A percentile compares a stretch with the other conserved stretches of the same genome.
These are phyloP conservation scores for Cataglyphis albicans DNA, from an alignment of 2,888 invertebrate genomes.

Conservation along the genomic window DNA sequence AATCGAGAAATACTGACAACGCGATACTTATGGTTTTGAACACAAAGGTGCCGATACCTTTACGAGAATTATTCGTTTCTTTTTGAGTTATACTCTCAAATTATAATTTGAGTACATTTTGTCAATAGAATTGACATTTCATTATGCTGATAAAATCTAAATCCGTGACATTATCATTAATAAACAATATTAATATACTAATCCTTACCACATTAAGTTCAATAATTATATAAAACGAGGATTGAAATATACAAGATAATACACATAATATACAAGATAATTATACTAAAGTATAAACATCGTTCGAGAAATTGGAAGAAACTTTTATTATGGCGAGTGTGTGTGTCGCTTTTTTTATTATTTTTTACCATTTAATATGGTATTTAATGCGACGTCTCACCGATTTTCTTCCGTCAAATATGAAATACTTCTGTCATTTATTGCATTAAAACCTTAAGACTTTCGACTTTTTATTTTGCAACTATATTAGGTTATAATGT, in stretches of 20 bases:
- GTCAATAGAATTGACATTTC: slow-evolving; percentile 52
- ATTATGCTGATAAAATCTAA: slow-evolving; percentile 54
- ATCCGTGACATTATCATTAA: slow-evolving; percentile 59
- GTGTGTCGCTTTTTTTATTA: not conserved
- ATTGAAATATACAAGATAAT: slow-evolving; percentile 60
- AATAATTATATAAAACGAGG: slow-evolving; percentile 62
- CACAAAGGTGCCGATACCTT: slow-evolving; percentile 53
- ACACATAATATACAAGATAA: slow-evolving; percentile 62
- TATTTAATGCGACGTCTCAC: slow-evolving; percentile 29
- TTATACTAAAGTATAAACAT: slow-evolving; percentile 72
- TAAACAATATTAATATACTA: slow-evolving; percentile 61
- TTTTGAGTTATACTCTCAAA: slow-evolving; percentile 26
- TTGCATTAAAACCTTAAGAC: slow-evolving; percentile 32
- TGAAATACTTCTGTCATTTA: slow-evolving; percentile 41
- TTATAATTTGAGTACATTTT: slow-evolving; percentile 13
- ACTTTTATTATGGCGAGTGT: slow-evolving; percentile 21
- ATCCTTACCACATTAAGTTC: slow-evolving; percentile 58
- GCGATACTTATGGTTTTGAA: slow-evolving; percentile 64
- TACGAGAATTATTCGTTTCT: slow-evolving; percentile 47
- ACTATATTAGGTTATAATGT: not conserved
- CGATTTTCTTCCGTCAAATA: slow-evolving; percentile 39
- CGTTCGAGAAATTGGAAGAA: slow-evolving; percentile 60
- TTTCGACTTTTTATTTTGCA: not conserved
- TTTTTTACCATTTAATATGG: slow-evolving; percentile 7
- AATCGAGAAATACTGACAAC: slow-evolving; percentile 50